These are phyloP conservation scores for Zaprionus vittiger DNA, from an alignment of 1,140 invertebrate genomes.

Conservation along the genomic window DNA sequence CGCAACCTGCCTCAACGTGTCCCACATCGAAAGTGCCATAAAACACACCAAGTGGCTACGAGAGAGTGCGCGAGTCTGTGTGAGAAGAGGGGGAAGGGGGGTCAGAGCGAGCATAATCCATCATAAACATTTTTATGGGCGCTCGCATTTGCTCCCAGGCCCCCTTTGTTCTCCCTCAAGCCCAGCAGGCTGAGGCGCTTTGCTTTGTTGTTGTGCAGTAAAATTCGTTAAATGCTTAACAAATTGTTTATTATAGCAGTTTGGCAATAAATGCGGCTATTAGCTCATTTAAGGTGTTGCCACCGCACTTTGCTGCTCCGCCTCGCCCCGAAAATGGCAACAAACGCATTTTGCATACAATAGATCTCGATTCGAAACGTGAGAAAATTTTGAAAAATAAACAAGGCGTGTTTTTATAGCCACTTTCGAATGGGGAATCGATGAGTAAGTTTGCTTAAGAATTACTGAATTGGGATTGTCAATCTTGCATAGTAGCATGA, in stretches of 20 bases:
- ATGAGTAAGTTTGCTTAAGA: neutral
- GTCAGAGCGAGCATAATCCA: conserved; percentile 72
- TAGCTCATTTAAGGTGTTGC: conserved; percentile 80
- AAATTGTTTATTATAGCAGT: conserved; percentile 81
- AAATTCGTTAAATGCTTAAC: conserved; percentile 81
- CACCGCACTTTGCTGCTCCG: conserved; percentile 59
- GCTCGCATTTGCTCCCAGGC: conserved; percentile 55
- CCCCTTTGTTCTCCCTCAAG: neutral
- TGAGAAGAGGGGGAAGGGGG: conserved; percentile 10
- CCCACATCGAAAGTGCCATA: conserved; percentile 77
- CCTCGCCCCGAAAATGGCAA: conserved; percentile 2
- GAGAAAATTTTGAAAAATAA: neutral
- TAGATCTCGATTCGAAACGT: neutral
- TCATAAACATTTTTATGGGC: conserved; percentile 81
- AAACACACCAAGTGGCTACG: conserved; percentile 67
- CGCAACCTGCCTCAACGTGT: conserved; percentile 73
- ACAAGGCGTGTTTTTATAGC: neutral
- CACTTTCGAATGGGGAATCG: neutral
- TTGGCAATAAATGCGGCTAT: conserved; percentile 80
- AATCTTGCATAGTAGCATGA: neutral
- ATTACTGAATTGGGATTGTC: neutral
- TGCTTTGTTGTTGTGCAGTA: conserved; percentile 64
- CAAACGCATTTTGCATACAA: conserved; percentile 19
- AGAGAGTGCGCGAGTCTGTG: conserved; percentile 32
- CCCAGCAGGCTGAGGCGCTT: neutral